A percentile compares a stretch with the other conserved stretches of the same genome.
Evolutionary conservation across 2,888 invertebrate species (phyloP).

Genomic region (Girardia tigrina): DNA sequence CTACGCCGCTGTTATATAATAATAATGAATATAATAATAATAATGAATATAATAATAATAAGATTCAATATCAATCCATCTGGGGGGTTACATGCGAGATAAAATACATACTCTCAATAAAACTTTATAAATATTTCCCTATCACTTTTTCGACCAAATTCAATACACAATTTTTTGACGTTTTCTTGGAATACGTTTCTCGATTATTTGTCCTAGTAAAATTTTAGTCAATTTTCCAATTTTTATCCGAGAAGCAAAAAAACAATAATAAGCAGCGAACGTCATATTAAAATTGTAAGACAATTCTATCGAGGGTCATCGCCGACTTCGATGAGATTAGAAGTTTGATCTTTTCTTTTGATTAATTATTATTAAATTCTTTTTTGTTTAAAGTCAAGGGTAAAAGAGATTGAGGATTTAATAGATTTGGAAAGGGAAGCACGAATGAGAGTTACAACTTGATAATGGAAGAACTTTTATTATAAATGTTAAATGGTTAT

Average conservation of each 20-base stretch:
- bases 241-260: neutral
- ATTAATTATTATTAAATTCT: neutral
- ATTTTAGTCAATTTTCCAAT: conserved; percentile 11
- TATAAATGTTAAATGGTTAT: no score
- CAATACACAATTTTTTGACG: neutral
- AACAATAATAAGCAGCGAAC: no score
- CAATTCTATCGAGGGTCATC: conserved; percentile 47
- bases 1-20: no score
- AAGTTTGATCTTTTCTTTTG: conserved; percentile 32
- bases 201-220: neutral
- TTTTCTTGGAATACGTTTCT: conserved; percentile 18
- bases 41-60: no score
- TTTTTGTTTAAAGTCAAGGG: conserved; percentile 69
- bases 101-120: neutral
- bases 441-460: conserved; percentile 97
- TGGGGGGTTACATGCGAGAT: neutral
- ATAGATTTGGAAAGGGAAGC: conserved; percentile 97
- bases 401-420: conserved; percentile 97
- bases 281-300: conserved; percentile 32
- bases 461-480: no score
- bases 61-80: no score
- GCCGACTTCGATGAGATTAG: conserved; percentile 40
- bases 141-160: neutral
- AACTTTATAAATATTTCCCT: conserved; percentile 23
- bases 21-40: no score